These are phyloP conservation scores for Ctenodactylus gundi DNA, from an alignment of 2,113 vertebrate genomes.

Conservation along the genomic window DNA sequence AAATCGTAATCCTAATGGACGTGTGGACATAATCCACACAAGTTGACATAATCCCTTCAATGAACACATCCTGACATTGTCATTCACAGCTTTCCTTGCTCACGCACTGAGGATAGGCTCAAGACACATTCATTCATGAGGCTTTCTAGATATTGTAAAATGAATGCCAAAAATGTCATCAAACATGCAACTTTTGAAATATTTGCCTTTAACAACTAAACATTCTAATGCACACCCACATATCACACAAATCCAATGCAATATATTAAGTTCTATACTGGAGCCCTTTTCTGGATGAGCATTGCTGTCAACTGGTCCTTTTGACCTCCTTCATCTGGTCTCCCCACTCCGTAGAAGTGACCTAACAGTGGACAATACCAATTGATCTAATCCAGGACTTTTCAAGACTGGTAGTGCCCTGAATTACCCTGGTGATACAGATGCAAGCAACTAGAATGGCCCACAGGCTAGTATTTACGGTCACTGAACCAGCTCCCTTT, in stretches of 20 bases:
- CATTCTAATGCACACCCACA: slow-evolving; percentile 33
- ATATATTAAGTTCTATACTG: neutral
- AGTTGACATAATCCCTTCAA: too few species aligned
- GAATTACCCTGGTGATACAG: neutral
- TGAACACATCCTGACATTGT: too few species aligned
- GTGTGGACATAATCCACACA: too few species aligned
- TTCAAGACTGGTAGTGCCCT: neutral
- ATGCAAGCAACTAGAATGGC: neutral
- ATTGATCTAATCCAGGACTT: neutral
- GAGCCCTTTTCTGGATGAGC: slow-evolving; percentile 19
- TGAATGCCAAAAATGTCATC: slow-evolving; percentile 29
- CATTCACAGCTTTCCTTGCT: slow-evolving; percentile 13
- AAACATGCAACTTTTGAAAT: slow-evolving; percentile 42
- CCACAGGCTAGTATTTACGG: slow-evolving; percentile 10
- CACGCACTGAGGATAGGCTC: neutral
- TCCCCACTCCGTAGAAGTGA: neutral
- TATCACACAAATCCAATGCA: neutral
- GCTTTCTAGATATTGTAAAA: slow-evolving; percentile 19
- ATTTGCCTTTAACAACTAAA: slow-evolving; percentile 28
- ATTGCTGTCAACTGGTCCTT: neutral
- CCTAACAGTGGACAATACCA: neutral
- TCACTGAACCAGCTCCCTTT: slow-evolving; percentile 22
- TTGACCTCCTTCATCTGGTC: neutral
- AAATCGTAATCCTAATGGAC: too few species aligned
- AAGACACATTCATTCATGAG: neutral